Percentiles rank a stretch among this genome's conserved stretches.
phyloP scores from a whole-genome alignment of 2,888 invertebrate species.

The Sphecodes monilicornis region DNA sequence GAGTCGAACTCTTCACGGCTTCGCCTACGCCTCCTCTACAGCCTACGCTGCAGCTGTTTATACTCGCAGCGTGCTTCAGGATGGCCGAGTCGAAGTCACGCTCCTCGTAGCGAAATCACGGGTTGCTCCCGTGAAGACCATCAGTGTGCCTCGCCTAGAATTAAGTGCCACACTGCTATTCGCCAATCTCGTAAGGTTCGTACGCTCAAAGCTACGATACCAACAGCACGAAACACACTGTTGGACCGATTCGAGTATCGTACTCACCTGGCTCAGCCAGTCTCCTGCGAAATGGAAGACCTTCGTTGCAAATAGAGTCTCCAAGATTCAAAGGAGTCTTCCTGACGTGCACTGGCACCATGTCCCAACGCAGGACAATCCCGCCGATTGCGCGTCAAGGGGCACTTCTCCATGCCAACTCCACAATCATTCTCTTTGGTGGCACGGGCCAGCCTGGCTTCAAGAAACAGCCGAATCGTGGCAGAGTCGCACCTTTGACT shows the following conservation, averaged over 20 bases:
- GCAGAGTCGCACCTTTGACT: not conserved
- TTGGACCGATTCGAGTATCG: conserved; percentile 20
- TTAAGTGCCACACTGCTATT: no score
- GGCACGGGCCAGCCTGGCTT: conserved; percentile 4
- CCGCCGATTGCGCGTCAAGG: conserved; percentile 15
- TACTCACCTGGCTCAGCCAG: not conserved
- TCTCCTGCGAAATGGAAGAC: conserved; percentile 14
- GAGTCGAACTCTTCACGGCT: no score
- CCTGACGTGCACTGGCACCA: not conserved
- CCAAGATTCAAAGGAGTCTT: not conserved
- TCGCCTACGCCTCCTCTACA: no score
- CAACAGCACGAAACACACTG: no score
- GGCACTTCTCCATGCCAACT: not conserved
- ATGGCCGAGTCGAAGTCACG: no score
- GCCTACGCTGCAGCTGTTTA: no score
- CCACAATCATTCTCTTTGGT: not conserved
- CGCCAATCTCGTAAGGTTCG: no score
- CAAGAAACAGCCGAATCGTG: not conserved
- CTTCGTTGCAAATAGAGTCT: conserved; percentile 24
- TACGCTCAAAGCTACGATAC: no score
- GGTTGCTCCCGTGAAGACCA: no score
- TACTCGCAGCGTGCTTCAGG: no score
- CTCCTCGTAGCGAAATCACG: no score
- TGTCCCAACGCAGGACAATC: not conserved
- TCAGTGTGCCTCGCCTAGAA: no score